A percentile compares a stretch with the other conserved stretches of the same genome.
phyloP scores from a whole-genome alignment of 1,140 invertebrate species.

The Parasteatoda tepidariorum region DNA sequence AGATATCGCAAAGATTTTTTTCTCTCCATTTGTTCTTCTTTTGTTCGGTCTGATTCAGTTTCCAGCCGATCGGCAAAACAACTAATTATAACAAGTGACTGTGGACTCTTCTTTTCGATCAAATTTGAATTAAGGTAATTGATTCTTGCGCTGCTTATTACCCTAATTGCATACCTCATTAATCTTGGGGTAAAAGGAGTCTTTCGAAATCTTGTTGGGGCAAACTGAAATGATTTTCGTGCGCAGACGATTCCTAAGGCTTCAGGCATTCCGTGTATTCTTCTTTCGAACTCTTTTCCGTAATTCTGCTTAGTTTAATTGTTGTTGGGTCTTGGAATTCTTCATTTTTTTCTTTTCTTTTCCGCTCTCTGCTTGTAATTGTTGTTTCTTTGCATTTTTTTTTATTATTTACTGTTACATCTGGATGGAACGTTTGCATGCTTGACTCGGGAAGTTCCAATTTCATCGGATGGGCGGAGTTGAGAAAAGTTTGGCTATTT shows the following conservation, averaged over 20 bases:
- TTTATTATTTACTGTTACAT: not conserved
- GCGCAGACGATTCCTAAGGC: not conserved
- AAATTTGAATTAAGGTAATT: slow-evolving; percentile 60
- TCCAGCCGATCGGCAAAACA: slow-evolving; percentile 38
- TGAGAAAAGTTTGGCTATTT: not conserved
- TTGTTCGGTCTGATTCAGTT: not conserved
- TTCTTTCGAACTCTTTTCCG: not conserved
- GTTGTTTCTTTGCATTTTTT: not conserved
- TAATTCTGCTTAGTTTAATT: slow-evolving; percentile 53
- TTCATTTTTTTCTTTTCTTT: not conserved
- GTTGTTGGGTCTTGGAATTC: slow-evolving; percentile 1
- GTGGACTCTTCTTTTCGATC: slow-evolving; percentile 48
- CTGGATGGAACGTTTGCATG: not conserved
- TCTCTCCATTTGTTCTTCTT: not conserved
- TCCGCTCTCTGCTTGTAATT: not conserved
- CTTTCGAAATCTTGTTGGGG: not conserved
- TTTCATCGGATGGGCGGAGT: not conserved
- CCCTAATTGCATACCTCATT: slow-evolving; percentile 57
- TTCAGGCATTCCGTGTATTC: slow-evolving; percentile 11
- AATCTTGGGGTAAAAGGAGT: slow-evolving; percentile 24
- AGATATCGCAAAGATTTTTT: not conserved
- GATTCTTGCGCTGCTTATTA: slow-evolving; percentile 53
- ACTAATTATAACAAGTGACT: slow-evolving; percentile 54
- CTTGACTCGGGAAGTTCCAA: not conserved
- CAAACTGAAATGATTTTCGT: slow-evolving; percentile 34